A percentile compares a stretch with the other conserved stretches of the same genome.
Conservation (phyloP, 2,888 invertebrate species). For the Helobdella robusta region DNA sequence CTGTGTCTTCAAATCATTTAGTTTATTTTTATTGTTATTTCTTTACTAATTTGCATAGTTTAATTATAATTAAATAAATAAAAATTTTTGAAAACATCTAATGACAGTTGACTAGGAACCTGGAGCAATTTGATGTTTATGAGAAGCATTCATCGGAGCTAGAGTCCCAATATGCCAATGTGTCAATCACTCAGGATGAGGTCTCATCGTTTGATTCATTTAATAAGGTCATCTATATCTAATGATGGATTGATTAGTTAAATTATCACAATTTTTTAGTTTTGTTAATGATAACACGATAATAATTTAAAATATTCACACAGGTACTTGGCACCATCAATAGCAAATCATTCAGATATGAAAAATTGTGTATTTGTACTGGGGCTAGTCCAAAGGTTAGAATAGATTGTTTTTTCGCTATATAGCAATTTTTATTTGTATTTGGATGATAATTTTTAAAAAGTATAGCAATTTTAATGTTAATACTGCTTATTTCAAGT, state of each 20-base stretch:
- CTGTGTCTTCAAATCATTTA: neutral
- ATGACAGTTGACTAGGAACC: conserved; percentile 63
- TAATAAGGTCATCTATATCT: conserved; percentile 41
- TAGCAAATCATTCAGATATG: conserved; percentile 57
- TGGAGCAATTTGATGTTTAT: conserved; percentile 71
- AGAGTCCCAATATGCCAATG: conserved; percentile 53
- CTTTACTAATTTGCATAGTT: neutral
- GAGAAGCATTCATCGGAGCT: conserved; percentile 57
- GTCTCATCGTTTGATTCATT: conserved; percentile 44
- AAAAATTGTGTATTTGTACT: conserved; percentile 76
- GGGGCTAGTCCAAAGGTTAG: conserved; percentile 73
- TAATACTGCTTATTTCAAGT: too few species aligned
- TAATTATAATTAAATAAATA: neutral
- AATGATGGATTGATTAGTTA: neutral
- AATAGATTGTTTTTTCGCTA: neutral
- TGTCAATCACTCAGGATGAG: conserved; percentile 56
- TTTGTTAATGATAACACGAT: too few species aligned
- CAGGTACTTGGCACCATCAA: too few species aligned
- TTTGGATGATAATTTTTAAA: too few species aligned
- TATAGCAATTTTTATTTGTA: too few species aligned
- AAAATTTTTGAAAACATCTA: neutral
- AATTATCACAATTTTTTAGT: conserved; percentile 27
- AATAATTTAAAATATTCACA: too few species aligned
- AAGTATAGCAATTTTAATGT: too few species aligned
- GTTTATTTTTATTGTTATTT: neutral